Base-by-base conservation (phyloP, 2,888 invertebrate genomes). In the Trisateles emortualis region DNA sequence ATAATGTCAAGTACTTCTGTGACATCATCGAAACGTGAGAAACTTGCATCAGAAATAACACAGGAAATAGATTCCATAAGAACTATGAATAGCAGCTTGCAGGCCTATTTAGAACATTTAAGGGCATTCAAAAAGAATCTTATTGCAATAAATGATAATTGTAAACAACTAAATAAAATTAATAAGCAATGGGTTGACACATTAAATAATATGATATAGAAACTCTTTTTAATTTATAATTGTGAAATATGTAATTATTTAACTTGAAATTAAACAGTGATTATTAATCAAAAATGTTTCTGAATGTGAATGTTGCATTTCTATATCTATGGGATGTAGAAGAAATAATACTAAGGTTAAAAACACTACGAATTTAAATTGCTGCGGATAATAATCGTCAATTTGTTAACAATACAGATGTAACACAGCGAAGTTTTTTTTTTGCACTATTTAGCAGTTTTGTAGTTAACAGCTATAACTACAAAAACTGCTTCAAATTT, bases 61-160 rank as follows among this genome's bases (percentile, higher is more conserved):
- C 75, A 81, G 47, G 92, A 93, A 64, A 30, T 93, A 30, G 87
- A 89, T 0, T 76, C 89, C 0, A 61, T 90, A 0, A 68, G 72
- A 40, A 78, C 83, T 0, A 60, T 91, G 59, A 90, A 88, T 47
- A 81, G 59, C 22, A 81, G 81, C 33, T 73, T 93, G 1, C 69
- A 68, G 35, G 70, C 76, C 0, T 88, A 88, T 48, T 56, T 92
- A 11, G 82, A 85, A 3, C 76, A 84, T 49, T 56, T 93, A 0
- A 64, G 75, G 13, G 45, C 48, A 0, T 86, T 87, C 30, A 87
- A 83, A 49, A 82, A 76, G 9, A 85, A 84, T 39, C 47, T 93
- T 1, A 39, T 63, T 0, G 54, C 66, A 0, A 72, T 89, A 42
- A 80, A 86, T 6, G 68, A 76, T 0, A 92, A 90, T 45, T 84